A percentile compares a stretch with the other conserved stretches of the same genome.
These are phyloP conservation scores for Megaceryle maxima DNA, from an alignment of 2,113 vertebrate genomes.

Conservation along the genomic window DNA sequence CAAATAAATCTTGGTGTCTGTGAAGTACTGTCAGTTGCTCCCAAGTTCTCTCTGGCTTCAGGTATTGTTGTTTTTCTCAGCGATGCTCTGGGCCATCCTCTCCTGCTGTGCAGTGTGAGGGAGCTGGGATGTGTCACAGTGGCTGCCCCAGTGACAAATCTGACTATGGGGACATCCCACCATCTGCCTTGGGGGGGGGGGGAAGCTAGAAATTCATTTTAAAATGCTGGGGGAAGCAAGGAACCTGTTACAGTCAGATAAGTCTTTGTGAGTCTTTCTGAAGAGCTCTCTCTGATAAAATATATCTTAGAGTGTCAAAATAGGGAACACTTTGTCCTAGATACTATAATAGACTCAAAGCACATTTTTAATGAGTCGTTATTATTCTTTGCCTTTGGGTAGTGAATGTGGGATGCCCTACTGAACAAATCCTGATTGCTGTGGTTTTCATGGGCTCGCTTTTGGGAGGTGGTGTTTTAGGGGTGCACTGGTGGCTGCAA, in stretches of 20 bases:
- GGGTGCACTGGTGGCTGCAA: background rate
- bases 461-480: background rate
- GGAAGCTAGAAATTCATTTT: background rate
- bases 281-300: conserved; percentile 37
- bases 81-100: background rate
- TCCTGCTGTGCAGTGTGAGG: background rate
- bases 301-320: conserved; percentile 35
- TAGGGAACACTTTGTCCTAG: conserved; percentile 56
- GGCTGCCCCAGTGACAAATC: background rate
- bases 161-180: background rate
- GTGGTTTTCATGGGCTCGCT: background rate
- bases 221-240: background rate
- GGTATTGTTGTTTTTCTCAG: background rate
- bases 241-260: conserved; percentile 21
- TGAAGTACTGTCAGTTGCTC: background rate
- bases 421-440: background rate
- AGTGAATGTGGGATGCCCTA: conserved; percentile 16
- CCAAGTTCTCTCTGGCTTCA: background rate
- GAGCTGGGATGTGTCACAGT: background rate
- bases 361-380: conserved; percentile 8
- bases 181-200: background rate
- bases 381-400: conserved; percentile 3
- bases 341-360: conserved; percentile 37
- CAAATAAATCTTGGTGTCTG: background rate
- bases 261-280: conserved; percentile 21